Percentiles rank a stretch among this genome's conserved stretches.
Evolutionary conservation across 2,888 invertebrate genomes (phyloP).

Genomic region (Drosophila monieri): DNA sequence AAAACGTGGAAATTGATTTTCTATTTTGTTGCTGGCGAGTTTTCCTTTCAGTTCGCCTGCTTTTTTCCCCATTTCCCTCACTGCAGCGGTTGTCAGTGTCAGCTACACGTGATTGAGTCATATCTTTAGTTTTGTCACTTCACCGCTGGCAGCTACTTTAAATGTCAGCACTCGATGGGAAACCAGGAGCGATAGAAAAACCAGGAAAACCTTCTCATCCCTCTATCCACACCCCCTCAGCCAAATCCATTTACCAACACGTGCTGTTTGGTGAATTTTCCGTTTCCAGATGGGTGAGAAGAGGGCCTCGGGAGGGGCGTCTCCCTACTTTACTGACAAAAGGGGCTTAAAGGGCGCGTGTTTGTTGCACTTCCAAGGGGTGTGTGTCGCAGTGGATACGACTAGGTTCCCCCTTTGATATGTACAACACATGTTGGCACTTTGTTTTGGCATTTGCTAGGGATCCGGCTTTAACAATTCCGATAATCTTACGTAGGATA

Average conservation of each 20-base stretch:
- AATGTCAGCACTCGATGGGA: conserved; percentile 65
- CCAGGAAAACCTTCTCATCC: conserved; percentile 8
- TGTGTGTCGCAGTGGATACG: conserved; percentile 10
- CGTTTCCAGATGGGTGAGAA: conserved; percentile 12
- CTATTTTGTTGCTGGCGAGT: conserved; percentile 65
- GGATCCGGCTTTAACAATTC: conserved; percentile 48
- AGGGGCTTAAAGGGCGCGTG: conserved; percentile 57
- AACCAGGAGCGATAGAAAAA: conserved; percentile 1
- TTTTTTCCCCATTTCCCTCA: conserved; percentile 23
- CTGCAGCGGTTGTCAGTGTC: conserved; percentile 63
- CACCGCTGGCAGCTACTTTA: conserved; percentile 77
- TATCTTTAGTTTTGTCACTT: conserved; percentile 79
- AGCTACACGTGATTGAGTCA: conserved; percentile 77
- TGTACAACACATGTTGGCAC: conserved; percentile 79
- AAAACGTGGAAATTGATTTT: conserved; percentile 77
- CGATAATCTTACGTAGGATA: conserved; percentile 19
- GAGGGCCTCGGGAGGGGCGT: conserved; percentile 3
- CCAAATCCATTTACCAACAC: conserved; percentile 47
- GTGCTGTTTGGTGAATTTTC: conserved; percentile 60
- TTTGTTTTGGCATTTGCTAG: conserved; percentile 71
- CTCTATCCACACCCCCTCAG: neutral
- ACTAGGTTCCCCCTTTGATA: conserved; percentile 47
- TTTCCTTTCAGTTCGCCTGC: conserved; percentile 37
- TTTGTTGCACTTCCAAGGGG: conserved; percentile 43
- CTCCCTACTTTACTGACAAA: conserved; percentile 55